A percentile compares a stretch with the other conserved stretches of the same genome.
phyloP scores from a whole-genome alignment of 2,888 invertebrate genomes.

The Erannis defoliaria region DNA sequence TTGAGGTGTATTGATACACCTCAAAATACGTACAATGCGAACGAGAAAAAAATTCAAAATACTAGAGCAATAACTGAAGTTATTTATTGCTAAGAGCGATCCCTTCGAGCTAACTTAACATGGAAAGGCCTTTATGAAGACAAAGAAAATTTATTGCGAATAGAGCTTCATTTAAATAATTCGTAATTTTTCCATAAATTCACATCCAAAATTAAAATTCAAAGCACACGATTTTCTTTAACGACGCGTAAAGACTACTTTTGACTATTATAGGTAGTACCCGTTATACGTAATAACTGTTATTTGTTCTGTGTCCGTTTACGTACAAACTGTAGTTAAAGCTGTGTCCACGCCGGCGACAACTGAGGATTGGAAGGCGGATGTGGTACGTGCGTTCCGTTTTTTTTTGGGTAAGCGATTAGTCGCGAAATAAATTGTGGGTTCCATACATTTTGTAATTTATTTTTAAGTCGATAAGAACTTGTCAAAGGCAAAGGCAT shows the following conservation, averaged over 20 bases:
- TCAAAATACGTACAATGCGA: no score
- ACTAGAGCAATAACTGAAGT: no score
- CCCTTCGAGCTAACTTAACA: no score
- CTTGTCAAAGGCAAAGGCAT: no score
- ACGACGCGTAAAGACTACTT: slow-evolving; percentile 20
- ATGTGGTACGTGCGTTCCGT: slow-evolving; percentile 29
- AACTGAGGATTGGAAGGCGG: slow-evolving; percentile 21
- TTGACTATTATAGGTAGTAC: slow-evolving; percentile 30
- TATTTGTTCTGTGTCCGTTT: background rate
- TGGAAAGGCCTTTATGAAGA: no score
- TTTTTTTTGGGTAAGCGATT: slow-evolving; percentile 4
- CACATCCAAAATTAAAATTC: slow-evolving; percentile 13
- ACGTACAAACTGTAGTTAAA: background rate
- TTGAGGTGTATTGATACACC: no score
- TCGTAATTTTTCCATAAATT: slow-evolving; percentile 13
- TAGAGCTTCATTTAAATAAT: background rate
- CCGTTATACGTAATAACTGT: slow-evolving; percentile 25
- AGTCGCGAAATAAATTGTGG: background rate
- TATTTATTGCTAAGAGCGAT: no score
- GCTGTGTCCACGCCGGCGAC: slow-evolving; percentile 7
- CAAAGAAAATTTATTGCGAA: background rate
- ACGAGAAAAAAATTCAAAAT: no score
- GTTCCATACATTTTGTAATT: no score
- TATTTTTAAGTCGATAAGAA: background rate
- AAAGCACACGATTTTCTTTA: slow-evolving; percentile 15